phyloP scores from a whole-genome alignment of 1,140 invertebrate genomes.

The Pogonomyrmex barbatus region DNA sequence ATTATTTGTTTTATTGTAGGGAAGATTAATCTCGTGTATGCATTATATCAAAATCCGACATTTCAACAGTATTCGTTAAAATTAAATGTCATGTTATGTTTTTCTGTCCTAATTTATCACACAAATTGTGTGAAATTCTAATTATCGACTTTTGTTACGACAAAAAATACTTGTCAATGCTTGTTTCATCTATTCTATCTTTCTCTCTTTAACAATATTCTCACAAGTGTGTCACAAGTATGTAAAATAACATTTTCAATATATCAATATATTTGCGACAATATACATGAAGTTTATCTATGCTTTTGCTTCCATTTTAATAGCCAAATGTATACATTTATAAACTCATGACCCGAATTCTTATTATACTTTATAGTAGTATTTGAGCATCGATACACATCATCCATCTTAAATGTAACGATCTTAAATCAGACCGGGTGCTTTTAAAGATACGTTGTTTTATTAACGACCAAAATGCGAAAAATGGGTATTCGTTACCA shows the following conservation, averaged over 20 bases:
- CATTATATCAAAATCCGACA: neutral
- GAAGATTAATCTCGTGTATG: neutral
- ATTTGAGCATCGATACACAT: conserved; percentile 14
- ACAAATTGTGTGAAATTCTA: neutral
- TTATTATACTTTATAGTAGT: conserved; percentile 23
- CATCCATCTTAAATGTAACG: conserved; percentile 4
- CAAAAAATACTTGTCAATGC: neutral
- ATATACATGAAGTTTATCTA: neutral
- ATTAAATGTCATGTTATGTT: neutral
- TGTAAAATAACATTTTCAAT: conserved; percentile 40
- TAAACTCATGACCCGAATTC: conserved; percentile 31
- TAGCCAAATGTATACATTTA: conserved; percentile 18
- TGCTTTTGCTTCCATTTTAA: conserved; percentile 33
- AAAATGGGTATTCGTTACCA: conserved; percentile 57
- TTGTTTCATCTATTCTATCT: conserved; percentile 18
- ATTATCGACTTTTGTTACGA: neutral
- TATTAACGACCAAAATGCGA: conserved; percentile 45
- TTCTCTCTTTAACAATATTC: conserved; percentile 9
- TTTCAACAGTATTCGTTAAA: neutral
- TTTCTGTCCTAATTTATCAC: neutral
- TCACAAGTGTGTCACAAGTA: neutral
- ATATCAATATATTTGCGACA: conserved; percentile 28
- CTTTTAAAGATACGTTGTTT: conserved; percentile 61
- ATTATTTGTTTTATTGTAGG: neutral
- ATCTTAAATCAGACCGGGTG: neutral